Base-by-base conservation (phyloP, 2,113 vertebrate species). In the Dipodomys merriami region DNA sequence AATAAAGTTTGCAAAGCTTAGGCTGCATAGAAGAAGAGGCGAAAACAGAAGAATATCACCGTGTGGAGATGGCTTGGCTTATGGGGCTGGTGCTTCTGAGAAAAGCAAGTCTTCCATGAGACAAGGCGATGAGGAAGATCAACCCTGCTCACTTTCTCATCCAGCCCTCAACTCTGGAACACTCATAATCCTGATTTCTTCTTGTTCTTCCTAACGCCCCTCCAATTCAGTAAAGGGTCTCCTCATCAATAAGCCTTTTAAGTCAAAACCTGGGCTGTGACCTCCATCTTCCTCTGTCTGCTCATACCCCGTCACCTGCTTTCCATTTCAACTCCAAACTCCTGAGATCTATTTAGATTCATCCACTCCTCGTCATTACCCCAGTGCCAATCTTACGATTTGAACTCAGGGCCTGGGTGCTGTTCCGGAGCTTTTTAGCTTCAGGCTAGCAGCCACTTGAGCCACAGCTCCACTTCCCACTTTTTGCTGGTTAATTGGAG, bases 61-160 rank as follows among this genome's bases (percentile, higher is more conserved):
- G 49, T 35, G 8, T 33, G 15, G 49, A 92, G n/a, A 69, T 86
- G 49, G n/a, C 22, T 53, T 6, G 49, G 16, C 39, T 39, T 39
- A 39, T n/a, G 9, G 13, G 27, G 10, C 19, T 1, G 0, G 0
- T 27, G 12, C 4, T 2, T 23, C 57, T 76, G 65, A 18, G 33
- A 29, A 89, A n/a, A 46, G 5, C n/a, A 86, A 88, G 29, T 73
- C 13, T 33, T 81, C 46, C 20, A 49, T 74, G 29, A 33, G 27
- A 33, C 44, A 81, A n/a, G 65, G n/a, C 16, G 12, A 67, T 7
- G 7, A 19, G 29, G 44, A 74, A 85, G 7, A 60, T 22, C 76
- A 53, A 7, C 33, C 87, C 49, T 44, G 30, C 16, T 33, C 62
- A 60, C 30, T 39, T 80, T 74, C 46, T 93, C 35, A 9, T 65